Evolutionary conservation across 2,113 vertebrate genomes (phyloP).

Genomic region (Formicarius rufipectus): DNA sequence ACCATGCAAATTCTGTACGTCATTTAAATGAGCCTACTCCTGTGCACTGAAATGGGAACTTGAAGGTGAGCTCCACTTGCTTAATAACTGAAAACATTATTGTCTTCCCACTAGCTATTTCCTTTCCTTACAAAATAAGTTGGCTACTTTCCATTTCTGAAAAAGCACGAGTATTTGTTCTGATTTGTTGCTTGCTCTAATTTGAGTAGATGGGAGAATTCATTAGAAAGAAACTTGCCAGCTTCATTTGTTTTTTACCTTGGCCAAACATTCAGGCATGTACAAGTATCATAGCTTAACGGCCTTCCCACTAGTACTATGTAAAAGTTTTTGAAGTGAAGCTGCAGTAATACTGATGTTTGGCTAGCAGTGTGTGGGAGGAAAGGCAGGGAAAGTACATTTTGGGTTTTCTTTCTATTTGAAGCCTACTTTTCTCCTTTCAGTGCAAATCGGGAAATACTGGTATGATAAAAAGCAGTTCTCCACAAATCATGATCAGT

Average conservation of each 20-base stretch:
- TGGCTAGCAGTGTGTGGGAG: neutral
- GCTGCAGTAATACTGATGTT: neutral
- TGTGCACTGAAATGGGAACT: neutral
- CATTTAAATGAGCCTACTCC: neutral
- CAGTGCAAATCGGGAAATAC: neutral
- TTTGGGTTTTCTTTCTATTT: neutral
- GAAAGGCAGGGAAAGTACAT: neutral
- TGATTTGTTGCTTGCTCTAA: neutral
- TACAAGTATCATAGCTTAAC: neutral
- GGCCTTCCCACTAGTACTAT: neutral
- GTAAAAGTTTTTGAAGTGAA: neutral
- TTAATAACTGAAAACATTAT: neutral
- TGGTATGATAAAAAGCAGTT: neutral
- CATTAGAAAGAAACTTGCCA: neutral
- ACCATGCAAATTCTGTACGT: neutral
- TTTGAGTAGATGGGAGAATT: neutral
- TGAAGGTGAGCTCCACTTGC: neutral
- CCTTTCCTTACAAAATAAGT: neutral
- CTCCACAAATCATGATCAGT: fast-evolving
- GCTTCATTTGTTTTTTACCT: neutral
- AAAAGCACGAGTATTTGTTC: neutral
- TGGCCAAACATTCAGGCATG: neutral
- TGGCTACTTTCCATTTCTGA: neutral
- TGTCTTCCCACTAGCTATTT: neutral
- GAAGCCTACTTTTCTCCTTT: neutral